phyloP scores from a whole-genome alignment of 2,888 invertebrate species.

The Acrobasis suavella region DNA sequence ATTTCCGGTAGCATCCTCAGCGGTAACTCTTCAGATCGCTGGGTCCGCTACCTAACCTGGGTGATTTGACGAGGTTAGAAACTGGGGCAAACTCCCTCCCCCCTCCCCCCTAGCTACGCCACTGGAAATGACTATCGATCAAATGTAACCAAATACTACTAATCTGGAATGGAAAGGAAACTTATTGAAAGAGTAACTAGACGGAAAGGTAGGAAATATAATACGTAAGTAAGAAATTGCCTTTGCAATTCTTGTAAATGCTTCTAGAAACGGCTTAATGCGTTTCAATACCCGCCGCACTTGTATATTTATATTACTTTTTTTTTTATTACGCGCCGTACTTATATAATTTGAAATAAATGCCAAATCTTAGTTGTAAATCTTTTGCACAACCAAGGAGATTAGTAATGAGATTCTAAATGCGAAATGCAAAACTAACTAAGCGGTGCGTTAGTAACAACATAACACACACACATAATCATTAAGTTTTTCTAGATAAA shows the following conservation, averaged over 20 bases:
- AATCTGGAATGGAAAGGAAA: conserved; percentile 48
- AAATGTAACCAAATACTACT: conserved; percentile 12
- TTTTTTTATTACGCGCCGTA: too few relatives aligned
- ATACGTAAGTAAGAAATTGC: background rate
- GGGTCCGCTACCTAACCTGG: too few relatives aligned
- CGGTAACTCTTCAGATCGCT: too few relatives aligned
- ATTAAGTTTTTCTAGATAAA: conserved; percentile 7
- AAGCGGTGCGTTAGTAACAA: conserved; percentile 53
- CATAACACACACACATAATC: conserved; percentile 29
- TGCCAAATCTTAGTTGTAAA: background rate
- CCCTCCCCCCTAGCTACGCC: too few relatives aligned
- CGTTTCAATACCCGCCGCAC: background rate
- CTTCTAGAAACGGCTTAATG: background rate
- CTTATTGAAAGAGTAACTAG: background rate
- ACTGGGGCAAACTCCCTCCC: too few relatives aligned
- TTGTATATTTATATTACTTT: too few relatives aligned
- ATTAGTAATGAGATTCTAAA: conserved; percentile 13
- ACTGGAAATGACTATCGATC: conserved; percentile 3
- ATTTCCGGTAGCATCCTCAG: too few relatives aligned
- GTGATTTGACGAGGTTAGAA: too few relatives aligned
- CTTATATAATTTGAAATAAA: background rate
- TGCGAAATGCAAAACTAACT: conserved; percentile 30
- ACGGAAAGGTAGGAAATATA: background rate
- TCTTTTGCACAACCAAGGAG: background rate
- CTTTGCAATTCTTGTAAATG: conserved; percentile 4